These are phyloP conservation scores for Coendou prehensilis DNA, from an alignment of 2,797 vertebrate species.

Conservation along the genomic window DNA sequence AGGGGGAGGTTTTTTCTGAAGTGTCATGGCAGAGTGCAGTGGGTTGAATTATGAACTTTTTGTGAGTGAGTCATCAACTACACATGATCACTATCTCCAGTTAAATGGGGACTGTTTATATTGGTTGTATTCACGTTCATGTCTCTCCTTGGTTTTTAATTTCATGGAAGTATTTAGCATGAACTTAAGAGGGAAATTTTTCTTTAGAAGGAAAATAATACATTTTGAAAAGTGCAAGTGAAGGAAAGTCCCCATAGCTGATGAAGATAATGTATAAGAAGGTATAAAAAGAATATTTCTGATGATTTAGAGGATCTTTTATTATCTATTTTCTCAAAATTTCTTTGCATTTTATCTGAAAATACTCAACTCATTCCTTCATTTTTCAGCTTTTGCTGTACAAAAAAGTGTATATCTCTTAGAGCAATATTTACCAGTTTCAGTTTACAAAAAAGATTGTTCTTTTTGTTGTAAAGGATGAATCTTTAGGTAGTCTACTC, in stretches of 20 bases:
- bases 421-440: background rate
- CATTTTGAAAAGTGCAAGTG: constrained; percentile 19
- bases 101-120: background rate
- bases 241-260: background rate
- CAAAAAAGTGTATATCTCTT: background rate
- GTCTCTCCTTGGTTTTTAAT: background rate
- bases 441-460: background rate
- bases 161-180: background rate
- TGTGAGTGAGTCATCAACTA: background rate
- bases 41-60: background rate
- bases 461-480: constrained; percentile 15
- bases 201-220: background rate
- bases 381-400: constrained; percentile 16
- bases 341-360: constrained; percentile 37
- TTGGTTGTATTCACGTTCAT: background rate
- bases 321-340: constrained; percentile 23
- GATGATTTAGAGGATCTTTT: background rate
- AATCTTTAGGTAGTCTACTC: background rate
- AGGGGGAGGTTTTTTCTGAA: background rate
- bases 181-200: background rate
- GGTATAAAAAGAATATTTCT: constrained; percentile 14
- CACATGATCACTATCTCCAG: background rate
- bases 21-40: background rate
- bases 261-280: constrained; percentile 30
- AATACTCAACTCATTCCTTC: background rate